phyloP scores from a whole-genome alignment of 2,113 vertebrate species.

The Phalacrocorax pelagicus region DNA sequence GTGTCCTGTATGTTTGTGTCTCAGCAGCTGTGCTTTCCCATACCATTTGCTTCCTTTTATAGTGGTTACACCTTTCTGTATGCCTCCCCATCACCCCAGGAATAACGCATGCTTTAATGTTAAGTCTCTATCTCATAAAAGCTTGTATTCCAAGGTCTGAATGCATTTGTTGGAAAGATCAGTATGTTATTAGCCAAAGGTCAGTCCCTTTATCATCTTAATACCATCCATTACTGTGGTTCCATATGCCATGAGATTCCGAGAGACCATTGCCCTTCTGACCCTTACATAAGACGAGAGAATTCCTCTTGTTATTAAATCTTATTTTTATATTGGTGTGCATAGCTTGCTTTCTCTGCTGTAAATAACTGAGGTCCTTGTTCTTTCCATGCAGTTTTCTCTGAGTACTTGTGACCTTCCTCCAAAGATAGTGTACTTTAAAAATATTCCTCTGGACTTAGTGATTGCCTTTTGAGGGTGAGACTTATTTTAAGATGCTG shows the following conservation, averaged over 20 bases:
- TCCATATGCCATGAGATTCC: background rate
- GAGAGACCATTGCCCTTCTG: background rate
- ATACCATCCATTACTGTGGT: background rate
- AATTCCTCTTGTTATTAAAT: conserved; percentile 49
- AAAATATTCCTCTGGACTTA: background rate
- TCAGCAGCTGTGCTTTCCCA: background rate
- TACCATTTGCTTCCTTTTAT: background rate
- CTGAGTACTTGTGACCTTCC: background rate
- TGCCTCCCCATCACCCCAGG: background rate
- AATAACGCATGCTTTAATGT: background rate
- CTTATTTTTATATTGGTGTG: background rate
- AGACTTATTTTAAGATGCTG: background rate
- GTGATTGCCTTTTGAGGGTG: conserved; percentile 8
- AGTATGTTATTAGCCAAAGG: conserved; percentile 42
- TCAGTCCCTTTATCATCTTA: conserved; percentile 31
- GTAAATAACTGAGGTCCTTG: background rate
- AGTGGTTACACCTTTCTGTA: background rate
- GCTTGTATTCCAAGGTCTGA: background rate
- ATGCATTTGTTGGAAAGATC: background rate
- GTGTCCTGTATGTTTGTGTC: background rate
- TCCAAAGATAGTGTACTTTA: background rate
- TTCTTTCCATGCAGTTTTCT: background rate
- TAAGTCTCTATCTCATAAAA: background rate
- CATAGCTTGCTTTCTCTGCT: background rate
- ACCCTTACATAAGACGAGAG: background rate